Conservation (phyloP, 1,140 invertebrate genomes). For the Drosophila dunni region DNA sequence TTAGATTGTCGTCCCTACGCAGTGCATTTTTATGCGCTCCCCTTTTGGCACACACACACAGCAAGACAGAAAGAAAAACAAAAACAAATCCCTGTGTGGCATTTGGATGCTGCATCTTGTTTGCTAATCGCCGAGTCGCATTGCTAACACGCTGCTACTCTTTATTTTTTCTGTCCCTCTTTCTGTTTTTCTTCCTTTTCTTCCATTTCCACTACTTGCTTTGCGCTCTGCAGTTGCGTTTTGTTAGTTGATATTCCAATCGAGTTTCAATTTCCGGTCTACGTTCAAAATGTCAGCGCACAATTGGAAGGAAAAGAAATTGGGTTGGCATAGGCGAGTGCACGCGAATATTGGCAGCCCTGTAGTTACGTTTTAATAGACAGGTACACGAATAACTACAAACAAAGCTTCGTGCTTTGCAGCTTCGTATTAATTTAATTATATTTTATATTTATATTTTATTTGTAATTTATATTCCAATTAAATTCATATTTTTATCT, state of each 20-base stretch:
- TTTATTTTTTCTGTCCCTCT: background rate
- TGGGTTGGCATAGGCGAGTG: no score
- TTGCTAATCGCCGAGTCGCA: constrained; percentile 66
- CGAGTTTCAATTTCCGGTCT: constrained; percentile 64
- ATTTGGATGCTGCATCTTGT: constrained; percentile 54
- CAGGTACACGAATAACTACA: no score
- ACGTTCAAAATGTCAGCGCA: constrained; percentile 8
- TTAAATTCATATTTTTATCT: no score
- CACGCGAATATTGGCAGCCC: no score
- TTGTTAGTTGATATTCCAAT: constrained; percentile 62
- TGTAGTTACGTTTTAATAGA: no score
- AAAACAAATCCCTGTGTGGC: constrained; percentile 53
- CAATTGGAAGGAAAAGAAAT: background rate
- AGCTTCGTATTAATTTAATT: no score
- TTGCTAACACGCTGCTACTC: constrained; percentile 25
- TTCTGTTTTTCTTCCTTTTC: background rate
- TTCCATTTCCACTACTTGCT: background rate
- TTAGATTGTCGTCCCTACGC: constrained; percentile 44
- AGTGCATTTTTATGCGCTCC: constrained; percentile 66
- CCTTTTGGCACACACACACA: background rate
- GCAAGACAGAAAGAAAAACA: no score
- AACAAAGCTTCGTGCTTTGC: no score
- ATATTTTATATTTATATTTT: no score
- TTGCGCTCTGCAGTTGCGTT: constrained; percentile 15
- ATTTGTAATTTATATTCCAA: no score